Evolutionary conservation across 2,888 invertebrate species (phyloP).

Genomic region (Steinernema carpocapsae): DNA sequence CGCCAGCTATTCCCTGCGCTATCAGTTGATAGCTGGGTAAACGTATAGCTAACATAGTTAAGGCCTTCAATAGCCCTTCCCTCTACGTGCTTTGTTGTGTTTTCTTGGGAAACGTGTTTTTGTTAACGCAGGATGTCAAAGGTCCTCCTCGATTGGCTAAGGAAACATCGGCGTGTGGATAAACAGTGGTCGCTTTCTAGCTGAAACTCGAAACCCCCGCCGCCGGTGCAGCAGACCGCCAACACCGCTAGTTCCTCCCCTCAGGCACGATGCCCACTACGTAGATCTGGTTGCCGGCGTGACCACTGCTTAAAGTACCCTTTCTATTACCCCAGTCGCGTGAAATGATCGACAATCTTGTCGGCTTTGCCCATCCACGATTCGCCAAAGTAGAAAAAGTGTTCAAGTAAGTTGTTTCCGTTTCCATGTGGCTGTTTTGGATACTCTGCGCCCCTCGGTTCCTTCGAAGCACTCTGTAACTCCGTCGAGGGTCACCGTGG

Average conservation of each 20-base stretch:
- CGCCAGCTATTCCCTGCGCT: no score
- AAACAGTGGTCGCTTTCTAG: constrained; percentile 15
- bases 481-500: neutral
- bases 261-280: constrained; percentile 35
- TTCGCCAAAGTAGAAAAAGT: constrained; percentile 71
- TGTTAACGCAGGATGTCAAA: no score
- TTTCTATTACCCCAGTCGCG: constrained; percentile 13
- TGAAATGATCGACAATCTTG: constrained; percentile 26
- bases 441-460: neutral
- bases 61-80: no score
- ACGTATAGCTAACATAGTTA: no score
- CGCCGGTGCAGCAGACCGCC: constrained; percentile 31
- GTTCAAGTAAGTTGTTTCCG: constrained; percentile 55
- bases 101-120: no score
- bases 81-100: no score
- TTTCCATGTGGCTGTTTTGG: neutral
- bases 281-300: constrained; percentile 35
- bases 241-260: constrained; percentile 33
- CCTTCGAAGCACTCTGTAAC: neutral
- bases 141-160: neutral
- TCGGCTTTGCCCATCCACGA: constrained; percentile 56
- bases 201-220: neutral
- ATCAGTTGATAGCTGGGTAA: no score
- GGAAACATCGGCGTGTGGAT: constrained; percentile 8
- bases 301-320: constrained; percentile 34